Evolutionary conservation across 2,797 vertebrate genomes (phyloP).

Genomic region (Halcyon smyrnensis): DNA sequence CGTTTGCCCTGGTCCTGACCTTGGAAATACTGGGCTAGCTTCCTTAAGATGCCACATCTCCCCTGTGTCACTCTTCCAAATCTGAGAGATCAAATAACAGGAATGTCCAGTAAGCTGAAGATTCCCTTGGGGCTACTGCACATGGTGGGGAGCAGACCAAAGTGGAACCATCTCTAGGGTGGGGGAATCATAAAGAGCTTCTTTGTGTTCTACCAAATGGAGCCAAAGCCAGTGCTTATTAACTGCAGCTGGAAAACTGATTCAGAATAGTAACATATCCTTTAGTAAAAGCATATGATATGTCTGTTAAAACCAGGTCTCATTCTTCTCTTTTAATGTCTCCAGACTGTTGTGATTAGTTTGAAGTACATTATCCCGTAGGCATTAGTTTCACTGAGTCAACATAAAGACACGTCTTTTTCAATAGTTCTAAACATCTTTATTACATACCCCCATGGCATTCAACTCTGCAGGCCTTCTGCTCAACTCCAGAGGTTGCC

Average conservation of each 20-base stretch:
- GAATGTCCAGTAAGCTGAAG: background rate
- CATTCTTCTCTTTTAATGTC: background rate
- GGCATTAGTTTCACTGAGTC: background rate
- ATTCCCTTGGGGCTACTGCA: background rate
- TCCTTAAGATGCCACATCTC: background rate
- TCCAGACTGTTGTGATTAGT: background rate
- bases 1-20: background rate
- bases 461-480: background rate
- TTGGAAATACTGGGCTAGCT: background rate
- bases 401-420: background rate
- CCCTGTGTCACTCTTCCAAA: background rate
- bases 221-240: slow-evolving; percentile 8
- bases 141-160: background rate
- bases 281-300: background rate
- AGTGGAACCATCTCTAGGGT: background rate
- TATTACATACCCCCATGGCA: background rate
- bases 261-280: background rate
- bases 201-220: background rate
- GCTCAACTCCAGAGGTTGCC: background rate
- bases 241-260: slow-evolving; percentile 8
- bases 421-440: background rate
- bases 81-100: background rate
- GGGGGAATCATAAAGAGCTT: background rate
- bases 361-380: background rate
- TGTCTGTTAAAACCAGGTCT: slow-evolving; percentile 11